A percentile compares a stretch with the other conserved stretches of the same genome.
Evolutionary conservation across 2,113 vertebrate genomes (phyloP).

Genomic region (Podarcis raffonei): DNA sequence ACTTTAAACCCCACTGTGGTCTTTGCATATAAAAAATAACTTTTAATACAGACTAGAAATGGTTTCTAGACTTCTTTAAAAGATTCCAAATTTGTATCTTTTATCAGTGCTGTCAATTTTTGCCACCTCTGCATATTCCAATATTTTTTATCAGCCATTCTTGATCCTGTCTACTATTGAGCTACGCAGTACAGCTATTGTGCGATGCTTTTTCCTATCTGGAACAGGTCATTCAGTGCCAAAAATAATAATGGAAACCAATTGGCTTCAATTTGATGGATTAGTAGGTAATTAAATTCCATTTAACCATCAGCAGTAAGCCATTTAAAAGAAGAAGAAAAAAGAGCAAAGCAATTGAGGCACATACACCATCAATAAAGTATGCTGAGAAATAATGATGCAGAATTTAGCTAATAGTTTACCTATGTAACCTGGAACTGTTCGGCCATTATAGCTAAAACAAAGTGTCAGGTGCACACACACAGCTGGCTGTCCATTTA

Average conservation of each 20-base stretch:
- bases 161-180: background rate
- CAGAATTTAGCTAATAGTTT: slow-evolving; percentile 49
- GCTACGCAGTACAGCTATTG: background rate
- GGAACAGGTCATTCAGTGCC: too few species aligned
- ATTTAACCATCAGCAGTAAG: background rate
- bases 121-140: too few species aligned
- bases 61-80: too few species aligned
- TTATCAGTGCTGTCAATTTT: too few species aligned
- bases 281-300: background rate
- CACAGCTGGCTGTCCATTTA: slow-evolving; percentile 78
- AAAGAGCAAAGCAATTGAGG: background rate
- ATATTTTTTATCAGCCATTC: too few species aligned
- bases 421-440: slow-evolving; percentile 85
- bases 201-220: too few species aligned
- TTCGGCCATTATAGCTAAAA: slow-evolving; percentile 84
- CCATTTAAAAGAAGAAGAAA: background rate
- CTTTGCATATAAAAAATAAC: too few species aligned
- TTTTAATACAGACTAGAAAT: too few species aligned
- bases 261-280: background rate
- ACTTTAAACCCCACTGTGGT: too few species aligned
- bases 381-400: background rate
- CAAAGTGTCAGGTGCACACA: slow-evolving; percentile 89
- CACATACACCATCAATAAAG: background rate
- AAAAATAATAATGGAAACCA: background rate
- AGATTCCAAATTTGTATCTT: too few species aligned